Evolutionary conservation across 2,888 invertebrate genomes (phyloP), one percentile per base, ranked within the genome.

Genomic region (Brachylomia viminalis): DNA sequence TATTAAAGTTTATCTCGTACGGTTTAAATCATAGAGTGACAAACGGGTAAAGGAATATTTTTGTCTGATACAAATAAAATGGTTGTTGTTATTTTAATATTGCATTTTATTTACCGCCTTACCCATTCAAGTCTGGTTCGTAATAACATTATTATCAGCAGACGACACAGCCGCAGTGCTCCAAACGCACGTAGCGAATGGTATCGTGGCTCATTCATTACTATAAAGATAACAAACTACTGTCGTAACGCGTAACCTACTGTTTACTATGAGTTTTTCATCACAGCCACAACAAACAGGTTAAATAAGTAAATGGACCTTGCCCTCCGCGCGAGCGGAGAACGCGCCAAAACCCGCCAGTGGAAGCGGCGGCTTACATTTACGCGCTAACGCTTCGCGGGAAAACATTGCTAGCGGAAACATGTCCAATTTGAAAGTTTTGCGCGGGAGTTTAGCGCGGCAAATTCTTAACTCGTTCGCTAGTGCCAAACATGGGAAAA

Each of bases 371-470:
- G 78, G 87, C 85, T 86, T 86, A 91, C 94, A 94, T 92, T 95
- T 87, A 91, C 89, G 89, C 89, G 91, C 90, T 83, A 90, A 88
- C 92, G 86, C 85, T 92, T 85, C 91, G 91, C 93, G 91, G 89
- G 92, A 87, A 91, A 92, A 93, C 93, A 94, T 87, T 90, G 90
- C 86, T 68, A 83, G 77, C 78, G 82, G 79, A 89, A 93, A 91
- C 87, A 96, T 96, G 96, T 95, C 96, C 82, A 93, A 93, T 92
- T 92, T 96, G 88, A 96, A 96, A 94, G 92, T 95, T 90, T 91
- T 96, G 90, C 96, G 96, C 94, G 95, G 95, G 88, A 95, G 90
- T 88, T 86, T 95, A 80, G 92, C 95, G 92, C 94, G 95, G 84
- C 92, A 94, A 90, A 88, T 96, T 79, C 84, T 95, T 77, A 94